Evolutionary conservation across 2,888 invertebrate species (phyloP), one percentile per base, ranked within the genome.

Genomic region (Linnaemya vulpina): DNA sequence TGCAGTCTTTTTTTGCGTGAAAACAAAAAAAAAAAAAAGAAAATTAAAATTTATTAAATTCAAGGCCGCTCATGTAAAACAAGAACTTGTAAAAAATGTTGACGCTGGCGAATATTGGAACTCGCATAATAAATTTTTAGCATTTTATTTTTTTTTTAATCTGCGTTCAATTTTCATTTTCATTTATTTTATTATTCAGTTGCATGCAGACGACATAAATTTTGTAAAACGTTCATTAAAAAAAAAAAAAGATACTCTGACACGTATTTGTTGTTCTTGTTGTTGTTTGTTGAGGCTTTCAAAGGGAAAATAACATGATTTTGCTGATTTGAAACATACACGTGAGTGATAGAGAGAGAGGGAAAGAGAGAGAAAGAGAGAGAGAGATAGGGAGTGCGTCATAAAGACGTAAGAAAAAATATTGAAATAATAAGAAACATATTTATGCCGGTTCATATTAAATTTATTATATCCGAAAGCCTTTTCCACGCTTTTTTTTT

Each of bases 101-200:
- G 43, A 68, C 35, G 17, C 30, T 65, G 13, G 58, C 38, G 46
- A 43, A n/a, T 65, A 65, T 65, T 30, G n/a, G 46, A 49, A 49
- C 11, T 25, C 30, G 49, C 20, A 22, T 35, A 46, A 35, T 49
- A 58, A 30, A 55, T 22, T 51, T 35, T 68, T 38, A n/a, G 49
- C 30, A 49, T 67, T 30, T 46, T 46, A 3, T 65, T 46, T 58
- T 58, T 3, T 58, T 35, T 62, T 40, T 43, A 68, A 43, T 77
- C 60, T 77, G 30, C 68, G 49, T 68, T 70, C 20, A 70, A 53
- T 43, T 70, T 68, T 70, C 40, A 62, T 51, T 71, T 77, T 77
- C 49, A 60, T 77, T n/a, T n/a, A n/a, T n/a, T n/a, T n/a, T 77
- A 77, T 71, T 71, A 78, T 78, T 71, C 78, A 78, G 51, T 15